A percentile compares a stretch with the other conserved stretches of the same genome.
Evolutionary conservation across 1,140 invertebrate species (phyloP).

Genomic region (Archegozetes longisetosus): DNA sequence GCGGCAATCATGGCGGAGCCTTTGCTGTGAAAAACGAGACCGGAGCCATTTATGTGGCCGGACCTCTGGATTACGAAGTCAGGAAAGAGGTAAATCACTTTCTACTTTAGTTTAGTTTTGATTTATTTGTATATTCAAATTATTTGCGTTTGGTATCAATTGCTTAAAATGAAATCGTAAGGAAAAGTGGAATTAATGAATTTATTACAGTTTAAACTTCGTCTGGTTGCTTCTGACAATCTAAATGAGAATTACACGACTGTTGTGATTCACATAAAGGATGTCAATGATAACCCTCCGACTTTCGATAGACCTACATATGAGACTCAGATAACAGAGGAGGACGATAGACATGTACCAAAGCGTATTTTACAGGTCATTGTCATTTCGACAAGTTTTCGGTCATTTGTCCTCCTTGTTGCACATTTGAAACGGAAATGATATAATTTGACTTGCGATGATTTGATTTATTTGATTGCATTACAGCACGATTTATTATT

Average conservation of each 20-base stretch:
- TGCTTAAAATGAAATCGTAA: neutral
- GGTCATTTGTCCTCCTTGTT: neutral
- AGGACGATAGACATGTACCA: constrained; percentile 81
- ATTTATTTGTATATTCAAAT: constrained; percentile 17
- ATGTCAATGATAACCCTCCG: constrained; percentile 77
- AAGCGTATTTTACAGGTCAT: constrained; percentile 78
- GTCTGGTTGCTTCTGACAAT: constrained; percentile 82
- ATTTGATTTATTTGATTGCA: neutral
- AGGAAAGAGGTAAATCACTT: constrained; percentile 56
- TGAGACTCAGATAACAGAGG: constrained; percentile 84
- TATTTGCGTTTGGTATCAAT: constrained; percentile 11
- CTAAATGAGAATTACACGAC: constrained; percentile 89
- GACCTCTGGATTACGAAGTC: constrained; percentile 79
- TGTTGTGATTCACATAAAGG: constrained; percentile 86
- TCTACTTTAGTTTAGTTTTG: constrained; percentile 23
- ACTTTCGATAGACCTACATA: constrained; percentile 84
- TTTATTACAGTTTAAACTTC: constrained; percentile 61
- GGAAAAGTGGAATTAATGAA: neutral
- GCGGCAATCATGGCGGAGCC: constrained; percentile 81
- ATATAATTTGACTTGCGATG: neutral
- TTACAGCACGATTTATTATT: neutral
- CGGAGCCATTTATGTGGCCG: constrained; percentile 89
- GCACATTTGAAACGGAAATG: neutral
- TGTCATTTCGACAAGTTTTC: no score
- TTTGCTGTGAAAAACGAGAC: constrained; percentile 96